Percentiles rank a stretch among this genome's conserved stretches.
phyloP scores from a whole-genome alignment of 1,140 invertebrate genomes.

The Teleopsis dalmanni region DNA sequence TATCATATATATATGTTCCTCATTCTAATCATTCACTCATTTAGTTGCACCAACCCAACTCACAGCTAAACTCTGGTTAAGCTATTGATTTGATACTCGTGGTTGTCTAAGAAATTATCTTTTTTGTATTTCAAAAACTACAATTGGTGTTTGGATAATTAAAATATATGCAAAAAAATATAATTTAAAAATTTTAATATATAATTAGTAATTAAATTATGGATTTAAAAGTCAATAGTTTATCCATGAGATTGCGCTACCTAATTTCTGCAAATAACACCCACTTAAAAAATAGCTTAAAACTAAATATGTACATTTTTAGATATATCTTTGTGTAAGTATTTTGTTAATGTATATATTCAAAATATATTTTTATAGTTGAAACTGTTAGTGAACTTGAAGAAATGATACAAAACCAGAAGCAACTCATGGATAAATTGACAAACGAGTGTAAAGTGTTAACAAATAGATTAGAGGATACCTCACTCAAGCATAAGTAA shows the following conservation, averaged over 20 bases:
- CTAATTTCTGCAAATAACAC: conserved; percentile 22
- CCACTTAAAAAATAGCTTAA: not conserved
- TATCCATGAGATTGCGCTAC: conserved; percentile 50
- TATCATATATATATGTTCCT: not conserved
- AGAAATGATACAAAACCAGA: conserved; percentile 76
- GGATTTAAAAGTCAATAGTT: conserved; percentile 50
- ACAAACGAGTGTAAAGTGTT: conserved; percentile 75
- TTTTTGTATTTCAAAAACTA: not conserved
- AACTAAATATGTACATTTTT: not conserved
- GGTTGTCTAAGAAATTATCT: conserved; percentile 12
- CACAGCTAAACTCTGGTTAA: conserved; percentile 45
- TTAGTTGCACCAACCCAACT: not conserved
- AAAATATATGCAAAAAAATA: not conserved
- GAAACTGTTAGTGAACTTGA: conserved; percentile 76
- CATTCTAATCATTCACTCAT: not conserved
- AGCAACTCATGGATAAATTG: conserved; percentile 79
- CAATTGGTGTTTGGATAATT: not conserved
- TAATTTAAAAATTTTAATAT: not conserved
- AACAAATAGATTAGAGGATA: conserved; percentile 76
- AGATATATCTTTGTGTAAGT: not conserved
- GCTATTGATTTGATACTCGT: conserved; percentile 48
- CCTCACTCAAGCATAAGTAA: conserved; percentile 77
- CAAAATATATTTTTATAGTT: conserved; percentile 51
- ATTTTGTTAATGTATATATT: too few relatives aligned
- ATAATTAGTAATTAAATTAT: not conserved